Evolutionary conservation across 2,113 vertebrate genomes (phyloP).

Genomic region (Etia nguti): DNA sequence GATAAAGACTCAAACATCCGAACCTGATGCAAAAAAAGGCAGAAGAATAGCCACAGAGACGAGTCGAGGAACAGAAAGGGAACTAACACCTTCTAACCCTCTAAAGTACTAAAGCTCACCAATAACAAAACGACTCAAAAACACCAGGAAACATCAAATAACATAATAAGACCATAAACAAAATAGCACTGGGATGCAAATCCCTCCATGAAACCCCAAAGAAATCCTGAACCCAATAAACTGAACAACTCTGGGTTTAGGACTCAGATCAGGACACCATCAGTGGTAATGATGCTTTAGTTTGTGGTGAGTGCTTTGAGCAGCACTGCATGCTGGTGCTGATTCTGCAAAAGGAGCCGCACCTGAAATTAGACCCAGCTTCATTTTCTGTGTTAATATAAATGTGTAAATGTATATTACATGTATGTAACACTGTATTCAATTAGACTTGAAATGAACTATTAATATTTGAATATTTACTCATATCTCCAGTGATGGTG

Average conservation of each 20-base stretch:
- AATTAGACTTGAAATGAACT: neutral
- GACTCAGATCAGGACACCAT: fast-evolving
- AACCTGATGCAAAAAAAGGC: fast-evolving
- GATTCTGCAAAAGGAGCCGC: neutral
- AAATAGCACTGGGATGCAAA: neutral
- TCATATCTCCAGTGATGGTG: neutral
- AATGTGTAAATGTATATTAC: neutral
- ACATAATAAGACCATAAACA: neutral
- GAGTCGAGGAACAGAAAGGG: neutral
- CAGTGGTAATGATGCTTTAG: neutral
- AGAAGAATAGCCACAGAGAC: neutral
- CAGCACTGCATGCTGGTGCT: neutral
- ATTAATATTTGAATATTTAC: neutral
- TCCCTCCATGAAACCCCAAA: neutral
- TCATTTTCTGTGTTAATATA: neutral
- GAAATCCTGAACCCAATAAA: neutral
- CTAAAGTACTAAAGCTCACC: neutral
- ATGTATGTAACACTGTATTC: neutral
- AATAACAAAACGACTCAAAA: neutral
- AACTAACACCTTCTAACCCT: fast-evolving
- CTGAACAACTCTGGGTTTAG: neutral
- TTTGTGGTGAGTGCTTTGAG: too few relatives aligned
- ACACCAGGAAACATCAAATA: neutral
- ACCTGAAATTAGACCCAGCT: fast-evolving
- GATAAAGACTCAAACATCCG: fast-evolving